Base-by-base conservation (phyloP, 2,797 vertebrate species). In the Pseudotriccus pelzelni region DNA sequence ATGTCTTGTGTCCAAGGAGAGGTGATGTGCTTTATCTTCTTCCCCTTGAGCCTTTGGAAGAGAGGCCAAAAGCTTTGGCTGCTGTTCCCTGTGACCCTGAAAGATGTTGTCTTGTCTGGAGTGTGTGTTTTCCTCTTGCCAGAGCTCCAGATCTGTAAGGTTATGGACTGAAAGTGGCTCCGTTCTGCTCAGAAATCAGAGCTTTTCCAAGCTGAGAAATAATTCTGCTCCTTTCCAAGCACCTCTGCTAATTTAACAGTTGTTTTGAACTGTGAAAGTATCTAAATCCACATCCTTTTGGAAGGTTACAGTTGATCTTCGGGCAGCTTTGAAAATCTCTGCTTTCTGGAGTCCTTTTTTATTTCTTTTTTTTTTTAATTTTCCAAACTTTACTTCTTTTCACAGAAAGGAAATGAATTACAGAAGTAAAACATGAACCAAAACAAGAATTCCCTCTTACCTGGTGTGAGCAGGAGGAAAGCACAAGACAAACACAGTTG, bases 381-480 rank as follows among this genome's bases (percentile, higher is more conserved):
- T 89, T 91, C 70, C 90, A 8, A 93, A 93, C 95, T 97, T 96
- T 96, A 96, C 96, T 97, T 97, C 95, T 97, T 93, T 97, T 49
- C 90, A 84, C 97, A 97, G 97, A 97, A 94, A 97, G 93, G 96
- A 95, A 95, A 89, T 97, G 97, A 97, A 68, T 94, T 93, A 47
- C 95, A 89, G 97, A 84, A 89, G 95, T 87, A 93, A 93, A 81
- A 81, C 93, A 83, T 47, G 90, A 95, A 69, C 94, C 94, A 92
- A 93, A 95, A 68, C 85, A 14, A 75, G 95, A 87, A 18, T 89
- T 78, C 74, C 89, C 85, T 93, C 93, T 92, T 90, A 44, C 95
- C 72, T 37, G 25, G 76, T 20, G 85, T 23, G 87, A 79, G 91
- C 94, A 92, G 95, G 84, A 92, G 91, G 89, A 97, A 69, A 36